Conservation (phyloP, 2,113 vertebrate species). For the Synchiropus splendidus region DNA sequence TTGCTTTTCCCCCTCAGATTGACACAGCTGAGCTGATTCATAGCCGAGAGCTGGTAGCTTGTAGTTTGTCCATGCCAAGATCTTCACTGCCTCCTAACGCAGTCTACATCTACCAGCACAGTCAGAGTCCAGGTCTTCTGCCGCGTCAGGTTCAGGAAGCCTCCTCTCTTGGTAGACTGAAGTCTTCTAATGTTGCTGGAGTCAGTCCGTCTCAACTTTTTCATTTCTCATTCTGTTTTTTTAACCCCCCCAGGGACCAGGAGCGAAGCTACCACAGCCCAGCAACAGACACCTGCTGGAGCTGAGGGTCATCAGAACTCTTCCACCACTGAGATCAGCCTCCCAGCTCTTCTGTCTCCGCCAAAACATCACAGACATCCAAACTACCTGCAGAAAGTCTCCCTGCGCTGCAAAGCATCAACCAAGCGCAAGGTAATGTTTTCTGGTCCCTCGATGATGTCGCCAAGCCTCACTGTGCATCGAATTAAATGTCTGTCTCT, state of each 20-base stretch:
- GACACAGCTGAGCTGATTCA: slow-evolving; percentile 85
- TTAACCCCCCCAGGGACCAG: slow-evolving; percentile 12
- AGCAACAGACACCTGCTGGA: slow-evolving; percentile 10
- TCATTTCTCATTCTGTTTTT: neutral
- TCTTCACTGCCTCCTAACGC: slow-evolving; percentile 84
- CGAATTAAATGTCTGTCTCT: neutral
- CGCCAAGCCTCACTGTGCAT: neutral
- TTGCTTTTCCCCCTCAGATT: slow-evolving; percentile 61
- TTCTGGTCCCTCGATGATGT: no score
- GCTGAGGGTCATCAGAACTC: slow-evolving; percentile 57
- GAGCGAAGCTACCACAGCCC: slow-evolving; percentile 14
- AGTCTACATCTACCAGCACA: slow-evolving; percentile 94
- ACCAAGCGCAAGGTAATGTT: slow-evolving; percentile 78
- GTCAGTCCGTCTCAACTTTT: neutral
- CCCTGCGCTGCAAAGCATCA: slow-evolving; percentile 72
- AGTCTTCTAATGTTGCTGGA: neutral
- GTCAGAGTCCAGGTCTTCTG: slow-evolving; percentile 59
- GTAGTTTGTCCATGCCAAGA: slow-evolving; percentile 78
- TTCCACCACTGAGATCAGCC: slow-evolving; percentile 53
- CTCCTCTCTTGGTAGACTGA: slow-evolving; percentile 35
- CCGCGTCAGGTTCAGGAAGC: slow-evolving; percentile 53
- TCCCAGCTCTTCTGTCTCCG: slow-evolving; percentile 31
- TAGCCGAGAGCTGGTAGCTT: slow-evolving; percentile 86
- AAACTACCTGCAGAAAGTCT: slow-evolving; percentile 57
- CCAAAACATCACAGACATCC: slow-evolving; percentile 23